Evolutionary conservation across 2,888 invertebrate species (phyloP).

Genomic region (Malacosoma neustria): DNA sequence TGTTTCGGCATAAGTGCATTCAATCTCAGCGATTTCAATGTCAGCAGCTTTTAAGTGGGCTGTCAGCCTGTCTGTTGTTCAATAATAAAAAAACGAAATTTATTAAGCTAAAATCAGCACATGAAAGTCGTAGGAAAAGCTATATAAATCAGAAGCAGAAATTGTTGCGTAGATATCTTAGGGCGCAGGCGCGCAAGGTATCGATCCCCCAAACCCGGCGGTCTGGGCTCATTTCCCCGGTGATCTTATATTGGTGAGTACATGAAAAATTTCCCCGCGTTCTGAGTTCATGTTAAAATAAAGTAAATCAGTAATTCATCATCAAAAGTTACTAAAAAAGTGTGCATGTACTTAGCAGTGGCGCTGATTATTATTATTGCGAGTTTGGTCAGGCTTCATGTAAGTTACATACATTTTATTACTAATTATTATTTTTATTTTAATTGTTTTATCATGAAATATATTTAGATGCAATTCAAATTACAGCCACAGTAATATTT

Average conservation of each 20-base stretch:
- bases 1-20: no score
- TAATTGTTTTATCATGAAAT: background rate
- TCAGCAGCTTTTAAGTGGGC: no score
- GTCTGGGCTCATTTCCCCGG: conserved; percentile 39
- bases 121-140: conserved; percentile 3
- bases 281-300: conserved; percentile 16
- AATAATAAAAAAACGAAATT: no score
- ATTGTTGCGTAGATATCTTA: conserved; percentile 26
- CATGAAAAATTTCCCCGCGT: conserved; percentile 34
- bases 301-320: conserved; percentile 14
- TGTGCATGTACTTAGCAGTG: conserved; percentile 69
- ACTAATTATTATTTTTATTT: background rate
- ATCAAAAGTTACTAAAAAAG: conserved; percentile 22
- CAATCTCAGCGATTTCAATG: no score
- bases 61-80: no score
- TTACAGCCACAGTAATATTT: no score
- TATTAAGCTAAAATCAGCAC: no score
- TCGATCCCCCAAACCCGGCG: conserved; percentile 29
- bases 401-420: conserved; percentile 32
- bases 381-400: conserved; percentile 64
- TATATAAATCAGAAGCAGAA: conserved; percentile 12
- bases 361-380: conserved; percentile 65
- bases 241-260: conserved; percentile 54
- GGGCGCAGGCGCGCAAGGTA: conserved; percentile 48
- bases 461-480: no score